Evolutionary conservation across 2,797 vertebrate species (phyloP).

Genomic region (Muraenolepis orangiensis): DNA sequence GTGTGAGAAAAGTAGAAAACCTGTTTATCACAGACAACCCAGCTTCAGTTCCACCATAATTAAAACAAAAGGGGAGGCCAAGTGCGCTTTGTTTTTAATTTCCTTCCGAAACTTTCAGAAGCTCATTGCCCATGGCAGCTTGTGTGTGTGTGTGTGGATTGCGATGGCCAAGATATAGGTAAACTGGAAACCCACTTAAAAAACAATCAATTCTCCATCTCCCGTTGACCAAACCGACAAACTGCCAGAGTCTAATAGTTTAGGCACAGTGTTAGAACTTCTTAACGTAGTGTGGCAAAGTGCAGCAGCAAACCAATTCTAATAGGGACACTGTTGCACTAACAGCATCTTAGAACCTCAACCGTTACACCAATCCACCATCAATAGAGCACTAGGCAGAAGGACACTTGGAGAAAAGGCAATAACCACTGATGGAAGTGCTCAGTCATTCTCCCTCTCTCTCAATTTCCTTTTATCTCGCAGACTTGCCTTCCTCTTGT

Average conservation of each 20-base stretch:
- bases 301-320: background rate
- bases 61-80: conserved; percentile 32
- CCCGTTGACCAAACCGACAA: conserved; percentile 21
- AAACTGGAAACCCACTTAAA: conserved; percentile 34
- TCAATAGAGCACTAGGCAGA: conserved; percentile 16
- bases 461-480: conserved; percentile 1
- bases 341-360: conserved; percentile 5
- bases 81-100: background rate
- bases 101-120: conserved; percentile 47
- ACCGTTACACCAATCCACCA: conserved; percentile 1
- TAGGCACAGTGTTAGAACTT: conserved; percentile 8
- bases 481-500: conserved; percentile 41
- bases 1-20: conserved; percentile 14
- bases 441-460: background rate
- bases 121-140: conserved; percentile 23
- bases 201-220: conserved; percentile 42
- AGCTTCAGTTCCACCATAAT: conserved; percentile 40
- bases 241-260: conserved; percentile 8
- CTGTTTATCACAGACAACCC: conserved; percentile 34
- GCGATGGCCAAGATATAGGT: conserved; percentile 40
- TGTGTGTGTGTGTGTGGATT: conserved; percentile 41
- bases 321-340: background rate
- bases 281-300: conserved; percentile 2
- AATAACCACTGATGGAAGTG: conserved; percentile 18
- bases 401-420: conserved; percentile 15